Evolutionary conservation across 2,797 vertebrate genomes (phyloP).

Genomic region (Acanthurus tractus): DNA sequence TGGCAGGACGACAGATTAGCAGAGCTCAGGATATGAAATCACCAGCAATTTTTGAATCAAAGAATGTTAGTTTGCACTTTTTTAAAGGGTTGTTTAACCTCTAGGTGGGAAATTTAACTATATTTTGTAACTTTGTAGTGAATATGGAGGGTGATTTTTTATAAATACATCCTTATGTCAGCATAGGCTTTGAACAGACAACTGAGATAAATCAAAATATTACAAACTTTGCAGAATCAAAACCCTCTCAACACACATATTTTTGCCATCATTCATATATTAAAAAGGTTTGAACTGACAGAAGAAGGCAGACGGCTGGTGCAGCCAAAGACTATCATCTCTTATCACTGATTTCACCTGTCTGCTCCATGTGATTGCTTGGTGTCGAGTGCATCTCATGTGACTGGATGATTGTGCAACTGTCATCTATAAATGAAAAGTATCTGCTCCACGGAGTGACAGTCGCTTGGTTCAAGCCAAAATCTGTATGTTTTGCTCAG

Average conservation of each 20-base stretch:
- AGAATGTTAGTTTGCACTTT: neutral
- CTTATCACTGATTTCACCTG: neutral
- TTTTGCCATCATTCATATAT: neutral
- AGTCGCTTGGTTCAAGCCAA: neutral
- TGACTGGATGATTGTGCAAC: neutral
- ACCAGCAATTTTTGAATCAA: conserved; percentile 2
- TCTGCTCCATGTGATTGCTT: neutral
- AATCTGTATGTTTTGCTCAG: neutral
- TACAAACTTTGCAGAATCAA: neutral
- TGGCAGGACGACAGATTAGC: conserved; percentile 51
- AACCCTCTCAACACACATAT: neutral
- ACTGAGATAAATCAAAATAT: neutral
- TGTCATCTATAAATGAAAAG: neutral
- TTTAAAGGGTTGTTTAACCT: neutral
- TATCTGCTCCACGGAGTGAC: neutral
- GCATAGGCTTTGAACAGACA: neutral
- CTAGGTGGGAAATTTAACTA: neutral
- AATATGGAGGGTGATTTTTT: neutral
- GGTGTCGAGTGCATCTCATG: too few relatives aligned
- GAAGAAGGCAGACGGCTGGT: neutral
- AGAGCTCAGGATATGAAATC: neutral
- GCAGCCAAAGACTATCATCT: neutral
- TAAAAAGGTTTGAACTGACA: neutral
- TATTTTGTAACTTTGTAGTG: neutral
- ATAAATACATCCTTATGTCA: neutral